Evolutionary conservation across 1,140 invertebrate genomes (phyloP), one percentile per base, ranked within the genome.

Genomic region (Cotesia typhae): DNA sequence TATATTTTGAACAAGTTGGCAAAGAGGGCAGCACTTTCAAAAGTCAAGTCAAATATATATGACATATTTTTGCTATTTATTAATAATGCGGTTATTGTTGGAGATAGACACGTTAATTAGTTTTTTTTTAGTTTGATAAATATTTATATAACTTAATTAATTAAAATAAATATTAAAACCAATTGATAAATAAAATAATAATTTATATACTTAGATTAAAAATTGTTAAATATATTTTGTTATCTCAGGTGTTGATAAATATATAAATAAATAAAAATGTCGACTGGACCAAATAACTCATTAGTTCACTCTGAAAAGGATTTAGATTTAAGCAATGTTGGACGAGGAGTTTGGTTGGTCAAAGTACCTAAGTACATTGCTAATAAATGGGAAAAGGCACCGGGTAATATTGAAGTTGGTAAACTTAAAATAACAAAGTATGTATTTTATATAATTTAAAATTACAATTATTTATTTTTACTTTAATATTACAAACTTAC

Each of bases 341-440:
- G 91, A 6, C 88, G 96, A 77, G 96, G 96, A 51, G 94, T 98
- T 6, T 98, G 97, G 96, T 88, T 98, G 7, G 96, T 98, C 0
- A 98, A 98, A 89, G 96, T 97, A 28, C 97, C 97, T 3, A 98
- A 98, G 88, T 98, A 98, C 88, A 93, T 98, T 76, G 93, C 96
- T 2, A 94, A 93, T 74, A 92, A 92, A 87, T 97, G 95, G 95
- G 92, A 96, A 78, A 95, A 94, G 85, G 92, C 94, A 55, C 89
- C 91, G 28, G 91, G 90, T 38, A 91, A 92, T 78, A 89, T 91
- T 73, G 92, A 94, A 86, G 92, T 94, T 72, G 94, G 93, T n/a
- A 93, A 93, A 85, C 85, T 95, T 1, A 92, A 90, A 82, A 94
- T 95, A 75, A 88, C 89, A 17, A 92, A 91, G 91, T 92, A 87